Evolutionary conservation across 53 echinoderm and acorn worm genomes (phyloP).

Genomic region (Stichopus horrens): DNA sequence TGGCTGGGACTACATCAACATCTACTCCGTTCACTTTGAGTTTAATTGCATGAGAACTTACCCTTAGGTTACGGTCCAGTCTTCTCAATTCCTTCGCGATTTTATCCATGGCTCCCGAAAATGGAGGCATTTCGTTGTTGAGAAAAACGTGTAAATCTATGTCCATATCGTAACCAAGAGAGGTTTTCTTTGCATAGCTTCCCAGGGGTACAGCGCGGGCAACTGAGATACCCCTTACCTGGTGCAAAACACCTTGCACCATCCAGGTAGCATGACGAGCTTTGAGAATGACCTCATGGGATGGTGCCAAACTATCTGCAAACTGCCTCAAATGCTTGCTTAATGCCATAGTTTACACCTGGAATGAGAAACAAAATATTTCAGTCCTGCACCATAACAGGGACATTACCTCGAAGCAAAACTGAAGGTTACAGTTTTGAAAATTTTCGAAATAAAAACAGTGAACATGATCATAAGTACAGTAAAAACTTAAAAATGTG

Average conservation of each 20-base stretch:
- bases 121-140: slow-evolving; percentile 27
- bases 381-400: no score
- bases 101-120: not conserved
- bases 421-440: no score
- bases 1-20: not conserved
- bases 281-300: not conserved
- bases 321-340: slow-evolving; percentile 4
- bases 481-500: no score
- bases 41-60: not conserved
- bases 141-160: slow-evolving; percentile 18
- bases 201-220: slow-evolving; percentile 28
- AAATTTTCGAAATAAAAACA: no score
- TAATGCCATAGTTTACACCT: not conserved
- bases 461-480: no score
- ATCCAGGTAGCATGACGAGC: not conserved
- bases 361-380: not conserved
- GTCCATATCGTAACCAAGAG: not conserved
- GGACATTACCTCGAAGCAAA: no score
- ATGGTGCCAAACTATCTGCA: slow-evolving; percentile 28
- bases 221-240: not conserved
- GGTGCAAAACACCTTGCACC: not conserved
- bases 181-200: slow-evolving; percentile 18
- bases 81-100: not conserved
- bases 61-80: not conserved
- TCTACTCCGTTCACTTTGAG: not conserved